These are phyloP conservation scores for Troglohyphantes excavatus DNA, from an alignment of 2,888 invertebrate species.

Conservation along the genomic window DNA sequence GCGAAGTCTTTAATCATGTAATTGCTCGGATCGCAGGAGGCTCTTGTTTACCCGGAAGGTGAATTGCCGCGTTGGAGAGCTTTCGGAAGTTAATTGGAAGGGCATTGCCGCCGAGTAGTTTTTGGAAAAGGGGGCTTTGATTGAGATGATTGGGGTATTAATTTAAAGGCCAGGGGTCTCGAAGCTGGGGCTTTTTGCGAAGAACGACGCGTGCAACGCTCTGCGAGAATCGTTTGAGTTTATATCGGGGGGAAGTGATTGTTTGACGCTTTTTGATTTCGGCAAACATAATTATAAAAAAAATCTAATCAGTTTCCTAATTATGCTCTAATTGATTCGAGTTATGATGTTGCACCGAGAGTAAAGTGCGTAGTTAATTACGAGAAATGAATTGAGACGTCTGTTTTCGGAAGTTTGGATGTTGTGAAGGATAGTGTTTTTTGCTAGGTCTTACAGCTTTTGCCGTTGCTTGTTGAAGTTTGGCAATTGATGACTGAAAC, in stretches of 20 bases:
- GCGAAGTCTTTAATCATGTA: conserved; percentile 74
- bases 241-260: background rate
- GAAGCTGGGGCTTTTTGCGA: background rate
- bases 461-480: too few relatives aligned
- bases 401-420: background rate
- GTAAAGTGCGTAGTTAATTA: background rate
- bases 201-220: background rate
- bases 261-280: background rate
- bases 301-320: background rate
- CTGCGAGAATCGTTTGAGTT: background rate
- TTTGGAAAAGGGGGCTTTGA: conserved; percentile 32
- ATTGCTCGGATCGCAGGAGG: conserved; percentile 60
- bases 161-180: conserved; percentile 22
- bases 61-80: conserved; percentile 42
- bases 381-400: background rate
- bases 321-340: background rate
- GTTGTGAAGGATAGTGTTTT: background rate
- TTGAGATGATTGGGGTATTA: conserved; percentile 43
- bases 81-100: conserved; percentile 62
- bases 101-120: background rate
- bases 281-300: background rate
- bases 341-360: background rate
- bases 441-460: too few relatives aligned
- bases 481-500: too few relatives aligned
- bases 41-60: conserved; percentile 55